Evolutionary conservation across 2,797 vertebrate genomes (phyloP).

Genomic region (Gallinago nigripennis): DNA sequence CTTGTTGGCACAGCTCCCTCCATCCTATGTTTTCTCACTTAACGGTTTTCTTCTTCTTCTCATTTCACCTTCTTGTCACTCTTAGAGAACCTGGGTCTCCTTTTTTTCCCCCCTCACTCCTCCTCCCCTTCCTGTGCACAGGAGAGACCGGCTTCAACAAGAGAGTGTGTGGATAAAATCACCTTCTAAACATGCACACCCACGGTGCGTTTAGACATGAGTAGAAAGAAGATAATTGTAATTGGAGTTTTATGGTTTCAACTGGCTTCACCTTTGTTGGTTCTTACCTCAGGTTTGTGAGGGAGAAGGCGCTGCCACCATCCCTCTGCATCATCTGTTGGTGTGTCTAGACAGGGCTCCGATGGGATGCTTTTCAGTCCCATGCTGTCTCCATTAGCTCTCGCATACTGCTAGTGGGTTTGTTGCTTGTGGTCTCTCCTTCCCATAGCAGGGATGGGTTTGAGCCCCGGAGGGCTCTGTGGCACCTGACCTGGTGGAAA

Average conservation of each 20-base stretch:
- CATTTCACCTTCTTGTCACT: background rate
- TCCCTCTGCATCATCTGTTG: rapidly evolving
- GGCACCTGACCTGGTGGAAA: background rate
- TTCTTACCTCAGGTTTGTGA: rapidly evolving
- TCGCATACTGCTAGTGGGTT: background rate
- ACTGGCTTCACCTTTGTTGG: rapidly evolving
- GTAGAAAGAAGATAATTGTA: background rate
- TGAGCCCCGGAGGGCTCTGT: background rate
- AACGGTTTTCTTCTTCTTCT: background rate
- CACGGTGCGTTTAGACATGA: rapidly evolving
- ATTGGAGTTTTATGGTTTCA: background rate
- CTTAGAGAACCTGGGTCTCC: background rate
- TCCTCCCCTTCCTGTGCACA: background rate
- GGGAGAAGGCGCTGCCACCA: background rate
- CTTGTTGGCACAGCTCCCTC: background rate
- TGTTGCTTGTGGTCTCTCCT: background rate
- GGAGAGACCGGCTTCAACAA: background rate
- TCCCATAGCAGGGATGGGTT: background rate
- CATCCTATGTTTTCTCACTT: background rate
- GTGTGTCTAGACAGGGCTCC: background rate
- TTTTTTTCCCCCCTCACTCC: background rate
- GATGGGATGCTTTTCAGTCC: background rate
- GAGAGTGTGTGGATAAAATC: background rate
- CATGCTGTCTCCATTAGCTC: background rate
- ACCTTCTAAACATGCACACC: background rate